Evolutionary conservation across 2,888 invertebrate species (phyloP).

Genomic region (Baccha elongata): DNA sequence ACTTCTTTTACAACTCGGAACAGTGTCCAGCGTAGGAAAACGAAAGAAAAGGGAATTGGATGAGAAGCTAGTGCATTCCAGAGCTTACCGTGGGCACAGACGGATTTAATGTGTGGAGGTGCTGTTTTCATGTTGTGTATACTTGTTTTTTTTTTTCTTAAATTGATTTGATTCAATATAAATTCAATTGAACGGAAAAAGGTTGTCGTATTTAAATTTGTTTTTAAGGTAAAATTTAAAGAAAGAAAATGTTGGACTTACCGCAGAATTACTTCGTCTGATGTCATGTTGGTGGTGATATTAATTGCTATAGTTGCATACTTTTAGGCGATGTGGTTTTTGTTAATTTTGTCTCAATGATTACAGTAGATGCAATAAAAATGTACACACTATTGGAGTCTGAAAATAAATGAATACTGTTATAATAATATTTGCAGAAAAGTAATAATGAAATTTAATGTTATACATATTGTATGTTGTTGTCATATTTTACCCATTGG

Average conservation of each 20-base stretch:
- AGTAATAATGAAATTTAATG: too few species aligned
- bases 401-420: too few species aligned
- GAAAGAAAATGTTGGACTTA: slow-evolving; percentile 31
- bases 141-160: slow-evolving; percentile 21
- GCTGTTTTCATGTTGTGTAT: background rate
- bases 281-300: slow-evolving; percentile 52
- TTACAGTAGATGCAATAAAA: too few species aligned
- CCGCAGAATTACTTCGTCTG: slow-evolving; percentile 69
- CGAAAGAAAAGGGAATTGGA: slow-evolving; percentile 76
- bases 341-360: too few species aligned
- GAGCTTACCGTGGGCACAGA: slow-evolving; percentile 58
- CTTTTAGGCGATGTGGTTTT: slow-evolving; percentile 19
- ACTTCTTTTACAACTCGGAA: slow-evolving; percentile 89
- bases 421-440: too few species aligned
- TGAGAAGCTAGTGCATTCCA: slow-evolving; percentile 47
- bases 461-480: too few species aligned
- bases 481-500: too few species aligned
- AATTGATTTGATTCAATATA: slow-evolving; percentile 56
- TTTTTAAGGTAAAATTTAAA: background rate
- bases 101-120: slow-evolving; percentile 38
- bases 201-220: background rate
- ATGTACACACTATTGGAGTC: too few species aligned
- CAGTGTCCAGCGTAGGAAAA: slow-evolving; percentile 85
- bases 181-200: slow-evolving; percentile 58
- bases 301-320: slow-evolving; percentile 48